Percentiles rank a stretch among this genome's conserved stretches.
phyloP scores from a whole-genome alignment of 2,113 vertebrate genomes.

The Limanda limanda region DNA sequence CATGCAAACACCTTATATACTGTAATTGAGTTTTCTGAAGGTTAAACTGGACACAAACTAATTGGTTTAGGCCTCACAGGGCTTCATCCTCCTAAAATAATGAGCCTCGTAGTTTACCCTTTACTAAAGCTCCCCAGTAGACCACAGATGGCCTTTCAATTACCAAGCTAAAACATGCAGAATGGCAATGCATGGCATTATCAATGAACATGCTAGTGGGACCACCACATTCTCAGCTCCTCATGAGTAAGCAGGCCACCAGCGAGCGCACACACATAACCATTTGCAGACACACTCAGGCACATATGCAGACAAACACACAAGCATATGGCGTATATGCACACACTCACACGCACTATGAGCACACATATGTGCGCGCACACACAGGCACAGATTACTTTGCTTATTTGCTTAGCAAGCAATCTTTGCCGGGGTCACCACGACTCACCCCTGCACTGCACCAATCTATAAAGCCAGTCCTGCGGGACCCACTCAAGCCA shows the following conservation, averaged over 20 bases:
- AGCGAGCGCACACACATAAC: neutral
- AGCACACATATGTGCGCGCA: slow-evolving; percentile 19
- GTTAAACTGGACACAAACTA: slow-evolving; percentile 79
- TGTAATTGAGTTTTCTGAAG: slow-evolving; percentile 75
- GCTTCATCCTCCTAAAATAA: slow-evolving; percentile 70
- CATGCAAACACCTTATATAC: slow-evolving; percentile 40
- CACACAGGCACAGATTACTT: slow-evolving; percentile 56
- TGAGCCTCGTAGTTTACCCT: slow-evolving; percentile 75
- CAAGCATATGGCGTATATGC: slow-evolving; percentile 7
- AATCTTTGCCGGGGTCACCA: slow-evolving; percentile 68
- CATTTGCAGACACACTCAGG: neutral
- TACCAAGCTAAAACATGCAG: slow-evolving; percentile 73
- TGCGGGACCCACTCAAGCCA: slow-evolving; percentile 36
- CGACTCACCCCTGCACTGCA: slow-evolving; percentile 49
- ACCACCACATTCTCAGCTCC: slow-evolving; percentile 35
- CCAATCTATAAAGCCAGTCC: slow-evolving; percentile 61
- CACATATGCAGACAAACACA: slow-evolving; percentile 26
- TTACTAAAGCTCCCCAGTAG: slow-evolving; percentile 73
- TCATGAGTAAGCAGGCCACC: slow-evolving; percentile 18
- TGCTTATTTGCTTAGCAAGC: slow-evolving; percentile 74
- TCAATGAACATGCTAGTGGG: slow-evolving; percentile 65
- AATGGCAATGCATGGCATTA: slow-evolving; percentile 73
- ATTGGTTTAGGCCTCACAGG: slow-evolving; percentile 72
- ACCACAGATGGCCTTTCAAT: slow-evolving; percentile 78
- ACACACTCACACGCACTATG: slow-evolving; percentile 3